phyloP scores from a whole-genome alignment of 2,797 vertebrate species.

The Morelia viridis region DNA sequence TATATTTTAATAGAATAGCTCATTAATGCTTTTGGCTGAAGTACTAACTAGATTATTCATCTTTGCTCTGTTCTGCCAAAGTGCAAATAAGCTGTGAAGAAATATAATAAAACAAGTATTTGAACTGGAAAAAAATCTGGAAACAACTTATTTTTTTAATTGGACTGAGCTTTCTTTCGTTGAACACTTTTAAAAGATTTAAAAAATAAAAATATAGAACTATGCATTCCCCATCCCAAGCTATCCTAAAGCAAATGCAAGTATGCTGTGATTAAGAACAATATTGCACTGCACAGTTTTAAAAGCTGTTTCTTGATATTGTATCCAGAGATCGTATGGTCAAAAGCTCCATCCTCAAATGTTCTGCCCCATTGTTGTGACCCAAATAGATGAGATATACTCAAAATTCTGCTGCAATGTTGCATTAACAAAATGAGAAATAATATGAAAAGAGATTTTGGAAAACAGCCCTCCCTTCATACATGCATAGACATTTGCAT shows the following conservation, averaged over 20 bases:
- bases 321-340: neutral
- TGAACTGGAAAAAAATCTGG: neutral
- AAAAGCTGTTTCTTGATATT: neutral
- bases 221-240: neutral
- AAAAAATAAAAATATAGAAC: neutral
- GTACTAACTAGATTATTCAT: neutral
- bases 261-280: neutral
- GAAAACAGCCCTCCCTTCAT: neutral
- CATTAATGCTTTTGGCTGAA: conserved; percentile 4
- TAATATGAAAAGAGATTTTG: neutral
- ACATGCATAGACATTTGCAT: neutral
- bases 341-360: neutral
- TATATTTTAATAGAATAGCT: conserved; percentile 12
- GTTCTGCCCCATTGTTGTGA: neutral
- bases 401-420: neutral
- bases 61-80: conserved; percentile 8
- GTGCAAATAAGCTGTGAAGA: conserved; percentile 4
- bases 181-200: neutral
- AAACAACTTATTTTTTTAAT: neutral
- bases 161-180: neutral
- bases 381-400: too few relatives aligned
- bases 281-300: neutral
- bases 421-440: neutral
- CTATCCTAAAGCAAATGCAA: conserved; percentile 2
- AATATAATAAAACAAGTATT: conserved; percentile 3